phyloP scores from a whole-genome alignment of 1,140 invertebrate genomes.

The Drosophila mojavensis region DNA sequence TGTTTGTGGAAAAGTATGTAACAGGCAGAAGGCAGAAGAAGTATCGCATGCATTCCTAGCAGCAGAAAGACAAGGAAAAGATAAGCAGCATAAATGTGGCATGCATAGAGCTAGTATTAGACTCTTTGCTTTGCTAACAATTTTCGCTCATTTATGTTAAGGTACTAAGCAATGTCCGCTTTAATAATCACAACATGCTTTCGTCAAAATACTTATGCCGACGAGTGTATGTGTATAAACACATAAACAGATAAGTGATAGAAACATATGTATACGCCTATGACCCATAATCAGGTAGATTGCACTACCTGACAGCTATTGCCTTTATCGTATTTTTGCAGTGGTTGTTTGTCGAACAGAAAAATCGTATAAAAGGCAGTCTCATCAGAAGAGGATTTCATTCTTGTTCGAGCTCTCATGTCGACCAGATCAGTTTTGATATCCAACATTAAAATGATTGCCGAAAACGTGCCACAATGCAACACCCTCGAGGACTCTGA shows the following conservation, averaged over 20 bases:
- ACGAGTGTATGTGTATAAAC: too few relatives aligned
- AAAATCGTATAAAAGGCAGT: slow-evolving; percentile 54
- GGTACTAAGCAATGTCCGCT: too few relatives aligned
- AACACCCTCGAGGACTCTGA: slow-evolving; percentile 20
- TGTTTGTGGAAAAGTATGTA: too few relatives aligned
- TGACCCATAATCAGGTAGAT: slow-evolving; percentile 7
- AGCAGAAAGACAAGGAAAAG: too few relatives aligned
- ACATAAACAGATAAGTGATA: background rate
- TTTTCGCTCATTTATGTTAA: too few relatives aligned
- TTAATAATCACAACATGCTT: too few relatives aligned
- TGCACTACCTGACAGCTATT: slow-evolving; percentile 10
- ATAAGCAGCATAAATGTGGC: too few relatives aligned
- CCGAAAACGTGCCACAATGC: slow-evolving; percentile 31
- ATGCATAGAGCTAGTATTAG: too few relatives aligned
- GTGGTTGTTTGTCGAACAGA: background rate
- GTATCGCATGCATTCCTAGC: too few relatives aligned
- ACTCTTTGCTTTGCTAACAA: too few relatives aligned
- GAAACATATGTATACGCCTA: background rate
- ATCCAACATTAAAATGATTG: slow-evolving; percentile 43
- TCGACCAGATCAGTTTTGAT: slow-evolving; percentile 32
- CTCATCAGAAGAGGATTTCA: slow-evolving; percentile 36
- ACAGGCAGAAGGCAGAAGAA: too few relatives aligned
- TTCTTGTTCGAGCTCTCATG: slow-evolving; percentile 48
- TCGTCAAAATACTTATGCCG: too few relatives aligned
- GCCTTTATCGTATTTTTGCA: background rate